Evolutionary conservation across 2,113 vertebrate genomes (phyloP), one percentile per base, ranked within the genome.

Genomic region (Megaceryle maxima): DNA sequence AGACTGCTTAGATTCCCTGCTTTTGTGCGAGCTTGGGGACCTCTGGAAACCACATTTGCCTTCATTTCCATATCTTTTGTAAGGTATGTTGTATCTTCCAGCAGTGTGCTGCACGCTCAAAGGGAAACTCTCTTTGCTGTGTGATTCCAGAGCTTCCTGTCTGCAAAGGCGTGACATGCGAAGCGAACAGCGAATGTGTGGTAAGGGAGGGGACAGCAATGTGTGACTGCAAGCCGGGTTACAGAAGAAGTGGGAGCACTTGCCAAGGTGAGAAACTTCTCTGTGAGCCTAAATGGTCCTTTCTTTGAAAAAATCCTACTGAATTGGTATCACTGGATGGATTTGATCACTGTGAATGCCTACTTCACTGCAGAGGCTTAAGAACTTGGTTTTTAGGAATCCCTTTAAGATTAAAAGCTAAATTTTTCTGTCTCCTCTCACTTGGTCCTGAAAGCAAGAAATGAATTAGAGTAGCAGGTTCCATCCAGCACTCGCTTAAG

Each of bases 151-250:
- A 98, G 92, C 95, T 98, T 44, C 91, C 83, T 8, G 78, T 81
- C 50, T 99, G 99, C 97, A 97, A 59, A 85, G 62, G 31, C 0
- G 7, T 97, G 33, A 88, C 10, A 2, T 99, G 99, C 3, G 94
- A 96, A 14, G 60, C 94, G 12, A 98, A 98, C 92, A 98, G 98
- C 0, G 94, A 98, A 79, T 99, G 99, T 26, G 97, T 97, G 80
- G 98, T 98, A 14, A 96, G 94, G 55, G 83, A 95, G 1, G 96
- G 86, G 25, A 63, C 83, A 53, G 69, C 66, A 0, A 88, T 96
- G 13, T 99, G 99, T 77, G 96, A 97, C 46, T 99, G 99, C 96
- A 96, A 99, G 83, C 98, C 98, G 2, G 98, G 98, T 68, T 97
- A 99, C 96, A 97, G 31, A 29, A 98, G 74, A 90, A 91, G 39